Evolutionary conservation across 2,113 vertebrate species (phyloP).

Genomic region (Rallus limicola): DNA sequence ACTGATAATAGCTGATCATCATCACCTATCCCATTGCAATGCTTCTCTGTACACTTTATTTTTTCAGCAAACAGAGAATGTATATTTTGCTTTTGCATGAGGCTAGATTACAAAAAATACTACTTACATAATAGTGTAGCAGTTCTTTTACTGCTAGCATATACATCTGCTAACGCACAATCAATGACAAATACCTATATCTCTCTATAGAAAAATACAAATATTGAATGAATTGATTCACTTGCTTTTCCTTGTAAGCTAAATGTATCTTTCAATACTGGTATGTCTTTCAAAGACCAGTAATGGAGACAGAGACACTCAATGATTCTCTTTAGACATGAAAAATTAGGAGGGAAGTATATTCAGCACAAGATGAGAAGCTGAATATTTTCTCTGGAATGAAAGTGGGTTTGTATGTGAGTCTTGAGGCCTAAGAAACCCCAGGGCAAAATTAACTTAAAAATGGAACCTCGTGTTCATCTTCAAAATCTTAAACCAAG

Average conservation of each 20-base stretch:
- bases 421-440: not conserved
- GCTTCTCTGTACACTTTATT: conserved; percentile 69
- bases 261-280: conserved; percentile 42
- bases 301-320: conserved; percentile 55
- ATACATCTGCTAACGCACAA: conserved; percentile 8
- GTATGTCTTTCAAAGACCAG: conserved; percentile 22
- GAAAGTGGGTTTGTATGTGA: conserved; percentile 55
- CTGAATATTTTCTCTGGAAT: conserved; percentile 64
- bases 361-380: conserved; percentile 60
- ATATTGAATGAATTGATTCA: conserved; percentile 22
- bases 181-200: not conserved
- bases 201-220: conserved; percentile 34
- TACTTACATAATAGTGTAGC: conserved; percentile 50
- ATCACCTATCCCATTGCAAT: conserved; percentile 70
- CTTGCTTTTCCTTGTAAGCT: conserved; percentile 39
- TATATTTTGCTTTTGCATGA: conserved; percentile 74
- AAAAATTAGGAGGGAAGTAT: conserved; percentile 64
- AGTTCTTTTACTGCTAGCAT: conserved; percentile 54
- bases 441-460: not conserved
- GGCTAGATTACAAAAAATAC: conserved; percentile 67
- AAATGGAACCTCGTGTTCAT: not conserved
- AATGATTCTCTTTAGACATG: conserved; percentile 46
- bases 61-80: conserved; percentile 70
- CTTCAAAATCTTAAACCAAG: conserved; percentile 22
- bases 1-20: conserved; percentile 77